Base-by-base conservation (phyloP, 2,888 invertebrate species). In the Catocala sponsa region DNA sequence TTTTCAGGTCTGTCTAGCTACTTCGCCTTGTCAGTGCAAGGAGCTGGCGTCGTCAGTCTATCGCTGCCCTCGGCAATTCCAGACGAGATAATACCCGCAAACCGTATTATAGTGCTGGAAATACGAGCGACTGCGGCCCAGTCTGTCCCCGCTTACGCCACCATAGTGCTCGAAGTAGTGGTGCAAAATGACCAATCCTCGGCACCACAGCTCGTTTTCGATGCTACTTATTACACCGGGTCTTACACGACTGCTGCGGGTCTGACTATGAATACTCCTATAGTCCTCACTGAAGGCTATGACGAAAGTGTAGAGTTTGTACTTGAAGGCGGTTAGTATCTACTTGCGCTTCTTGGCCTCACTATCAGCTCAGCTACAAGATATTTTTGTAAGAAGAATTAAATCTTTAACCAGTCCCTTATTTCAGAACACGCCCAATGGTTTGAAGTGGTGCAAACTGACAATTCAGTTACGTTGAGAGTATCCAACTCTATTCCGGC, bases 311-410 rank as follows among this genome's bases (percentile, higher is more conserved):
- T 80, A 6, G 33, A 59, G 15, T 78, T 80, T 53, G n/a, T 32
- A 12, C 61, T 83, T 0, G 74, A 78, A 60, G 81, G 79, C 70
- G 79, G 81, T 80, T 57, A 11, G 69, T n/a, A n/a, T n/a, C n/a
- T 59, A 41, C 15, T 15, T 15, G 2, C 11, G 11, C 11, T 59
- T 43, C 43, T 43, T 15, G 15, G 15, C 0, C 0, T 15, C 15
- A 15, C 15, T 2, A 15, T 15, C 15, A 15, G 15, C 15, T 15
- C 15, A 15, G 15, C 15, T 15, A 15, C 15, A 15, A 15, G 15
- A 2, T 15, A 15, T 15, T 15, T 15, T 15, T 15, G 15, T 15
- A 15, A 15, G 15, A 15, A 15, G 15, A 15, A 15, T 15, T 15
- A 15, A 15, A 15, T 15, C 15, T n/a, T 43, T 43, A 6, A n/a